Base-by-base conservation (phyloP, 2,888 invertebrate species). In the Caenorhabditis sp. region DNA sequence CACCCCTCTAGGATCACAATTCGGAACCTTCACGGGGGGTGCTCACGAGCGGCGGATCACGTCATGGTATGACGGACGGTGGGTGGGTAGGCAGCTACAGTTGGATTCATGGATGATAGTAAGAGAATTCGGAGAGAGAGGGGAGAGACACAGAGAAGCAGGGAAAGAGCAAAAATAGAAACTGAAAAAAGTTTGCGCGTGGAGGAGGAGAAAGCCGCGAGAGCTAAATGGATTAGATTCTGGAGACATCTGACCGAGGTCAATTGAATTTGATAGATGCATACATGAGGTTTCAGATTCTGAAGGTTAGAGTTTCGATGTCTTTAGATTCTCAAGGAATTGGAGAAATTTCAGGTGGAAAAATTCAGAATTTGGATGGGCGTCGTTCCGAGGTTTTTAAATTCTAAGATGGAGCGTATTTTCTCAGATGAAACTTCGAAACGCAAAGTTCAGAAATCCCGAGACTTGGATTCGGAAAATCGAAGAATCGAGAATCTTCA, bases 221-320 rank as follows among this genome's bases (percentile, higher is more conserved):
- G 61, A 38, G 41, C 24, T 54, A 47, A 47, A n/a, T 7, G 19
- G 47, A 47, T 47, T 47, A 47, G 47, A 38, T 6, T 12, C 38
- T 12, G 35, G 35, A 22, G 61, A 28, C 31, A 58, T 44, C 64
- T 49, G 49, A 64, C 64, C 51, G 54, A 68, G 68, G 68, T 38
- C 69, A 70, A 70, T 70, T 44, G 38, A 41, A 70, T 70, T 24
- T 58, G 44, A 41, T 19, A 19, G 26, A 24, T 49, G 49, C 19
- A 38, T 22, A 22, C 4, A 5, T 19, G 49, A n/a, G 14, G 19
- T 19, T 49, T 49, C 22, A 38, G 38, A 38, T 10, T 38, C 12
- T 38, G 28, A 47, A 22, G n/a, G n/a, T n/a, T n/a, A n/a, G n/a
- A n/a, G n/a, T n/a, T n/a, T n/a, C n/a, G n/a, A n/a, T n/a, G n/a